Conservation (phyloP, 2,113 vertebrate genomes). For the Scopus umbretta region DNA sequence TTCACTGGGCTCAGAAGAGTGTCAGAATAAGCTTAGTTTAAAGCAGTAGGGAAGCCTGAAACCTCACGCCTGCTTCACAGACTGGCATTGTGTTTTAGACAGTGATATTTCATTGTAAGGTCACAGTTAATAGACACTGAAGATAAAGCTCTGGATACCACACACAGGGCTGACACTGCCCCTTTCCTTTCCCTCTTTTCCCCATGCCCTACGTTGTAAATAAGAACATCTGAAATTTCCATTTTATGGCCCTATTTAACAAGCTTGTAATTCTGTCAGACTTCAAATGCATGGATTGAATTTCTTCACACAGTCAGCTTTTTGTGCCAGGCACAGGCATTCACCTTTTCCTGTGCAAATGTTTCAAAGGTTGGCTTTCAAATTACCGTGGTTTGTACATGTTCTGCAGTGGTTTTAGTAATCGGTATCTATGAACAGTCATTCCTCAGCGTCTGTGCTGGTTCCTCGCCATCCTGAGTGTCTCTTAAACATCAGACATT, state of each 20-base stretch:
- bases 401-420: background rate
- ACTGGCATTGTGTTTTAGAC: background rate
- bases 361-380: background rate
- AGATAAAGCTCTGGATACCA: background rate
- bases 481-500: background rate
- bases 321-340: background rate
- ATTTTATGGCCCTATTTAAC: background rate
- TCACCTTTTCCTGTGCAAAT: background rate
- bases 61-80: background rate
- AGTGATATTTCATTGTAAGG: background rate
- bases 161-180: background rate
- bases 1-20: background rate
- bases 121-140: background rate
- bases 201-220: background rate
- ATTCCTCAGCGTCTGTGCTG: background rate
- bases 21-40: background rate
- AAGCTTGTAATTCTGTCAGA: background rate
- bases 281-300: background rate
- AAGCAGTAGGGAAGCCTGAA: constrained; percentile 6
- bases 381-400: background rate
- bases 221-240: background rate
- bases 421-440: background rate
- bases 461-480: background rate
- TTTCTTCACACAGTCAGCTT: background rate
- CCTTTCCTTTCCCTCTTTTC: background rate